Evolutionary conservation across 2,113 vertebrate species (phyloP).

Genomic region (Nestor notabilis): DNA sequence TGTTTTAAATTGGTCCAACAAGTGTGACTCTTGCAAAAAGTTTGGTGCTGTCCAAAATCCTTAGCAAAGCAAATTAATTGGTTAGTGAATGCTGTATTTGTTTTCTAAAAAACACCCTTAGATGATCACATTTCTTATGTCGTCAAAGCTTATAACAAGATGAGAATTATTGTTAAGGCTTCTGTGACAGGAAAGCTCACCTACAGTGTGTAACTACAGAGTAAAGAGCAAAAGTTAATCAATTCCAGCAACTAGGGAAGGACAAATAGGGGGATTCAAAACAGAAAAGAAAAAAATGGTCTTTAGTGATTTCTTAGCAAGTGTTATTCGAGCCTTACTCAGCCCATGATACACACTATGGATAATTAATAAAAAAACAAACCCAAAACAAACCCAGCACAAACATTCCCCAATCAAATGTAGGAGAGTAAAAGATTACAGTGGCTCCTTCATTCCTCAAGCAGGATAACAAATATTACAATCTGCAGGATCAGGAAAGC

Average conservation of each 20-base stretch:
- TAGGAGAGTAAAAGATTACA: neutral
- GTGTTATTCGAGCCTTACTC: neutral
- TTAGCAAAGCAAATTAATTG: neutral
- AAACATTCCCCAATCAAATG: neutral
- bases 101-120: neutral
- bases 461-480: neutral
- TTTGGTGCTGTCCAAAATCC: neutral
- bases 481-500: neutral
- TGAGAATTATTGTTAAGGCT: neutral
- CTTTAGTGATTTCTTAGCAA: neutral
- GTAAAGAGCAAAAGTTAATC: neutral
- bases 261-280: neutral
- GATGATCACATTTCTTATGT: neutral
- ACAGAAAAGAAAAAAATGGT: neutral
- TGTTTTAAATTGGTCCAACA: neutral
- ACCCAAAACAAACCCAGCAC: neutral
- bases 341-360: neutral
- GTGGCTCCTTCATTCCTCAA: neutral
- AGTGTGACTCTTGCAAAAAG: neutral
- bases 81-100: neutral
- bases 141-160: neutral
- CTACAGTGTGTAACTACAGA: neutral
- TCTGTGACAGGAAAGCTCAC: neutral
- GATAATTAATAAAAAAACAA: neutral
- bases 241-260: neutral